These are phyloP conservation scores for Clavelina lepadiformis DNA, from an alignment of 23 tunicate species.

Conservation along the genomic window DNA sequence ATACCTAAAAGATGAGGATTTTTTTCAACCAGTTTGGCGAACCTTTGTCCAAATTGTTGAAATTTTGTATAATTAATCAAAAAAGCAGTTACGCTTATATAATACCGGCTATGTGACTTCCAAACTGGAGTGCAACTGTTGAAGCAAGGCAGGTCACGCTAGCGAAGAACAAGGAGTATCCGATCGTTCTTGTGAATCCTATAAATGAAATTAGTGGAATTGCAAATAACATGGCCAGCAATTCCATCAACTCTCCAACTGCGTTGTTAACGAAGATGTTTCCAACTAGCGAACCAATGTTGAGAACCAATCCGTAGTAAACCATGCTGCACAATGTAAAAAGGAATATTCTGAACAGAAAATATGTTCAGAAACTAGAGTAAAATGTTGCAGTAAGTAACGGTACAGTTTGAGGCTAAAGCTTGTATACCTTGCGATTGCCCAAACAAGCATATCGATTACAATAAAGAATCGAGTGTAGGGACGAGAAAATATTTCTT, in stretches of 20 bases:
- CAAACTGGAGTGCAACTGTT: constrained; percentile 5
- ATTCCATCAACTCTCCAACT: constrained; percentile 33
- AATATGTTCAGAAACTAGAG: background rate
- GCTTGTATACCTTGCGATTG: constrained; percentile 15
- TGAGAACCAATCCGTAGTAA: constrained; percentile 25
- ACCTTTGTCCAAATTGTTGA: too few relatives aligned
- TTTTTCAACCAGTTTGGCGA: too few relatives aligned
- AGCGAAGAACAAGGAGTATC: constrained; percentile 2
- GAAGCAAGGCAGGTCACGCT: constrained; percentile 17
- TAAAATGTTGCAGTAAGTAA: background rate
- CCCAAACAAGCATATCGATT: constrained; percentile 36
- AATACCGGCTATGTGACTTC: too few relatives aligned
- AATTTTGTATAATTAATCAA: too few relatives aligned
- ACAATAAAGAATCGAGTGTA: constrained; percentile 18
- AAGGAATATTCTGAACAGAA: background rate
- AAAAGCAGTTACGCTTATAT: too few relatives aligned
- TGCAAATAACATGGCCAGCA: constrained; percentile 1
- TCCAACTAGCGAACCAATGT: constrained; percentile 24
- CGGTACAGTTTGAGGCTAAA: constrained; percentile 1
- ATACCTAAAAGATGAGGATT: constrained; percentile 11
- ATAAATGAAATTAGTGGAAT: background rate
- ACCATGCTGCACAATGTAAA: too few relatives aligned
- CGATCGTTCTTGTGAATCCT: constrained; percentile 9
- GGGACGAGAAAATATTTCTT: constrained; percentile 6
- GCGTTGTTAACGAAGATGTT: constrained; percentile 27